A percentile compares a stretch with the other conserved stretches of the same genome.
phyloP scores from a whole-genome alignment of 2,888 invertebrate species.

The Sphaerophoria taeniata region DNA sequence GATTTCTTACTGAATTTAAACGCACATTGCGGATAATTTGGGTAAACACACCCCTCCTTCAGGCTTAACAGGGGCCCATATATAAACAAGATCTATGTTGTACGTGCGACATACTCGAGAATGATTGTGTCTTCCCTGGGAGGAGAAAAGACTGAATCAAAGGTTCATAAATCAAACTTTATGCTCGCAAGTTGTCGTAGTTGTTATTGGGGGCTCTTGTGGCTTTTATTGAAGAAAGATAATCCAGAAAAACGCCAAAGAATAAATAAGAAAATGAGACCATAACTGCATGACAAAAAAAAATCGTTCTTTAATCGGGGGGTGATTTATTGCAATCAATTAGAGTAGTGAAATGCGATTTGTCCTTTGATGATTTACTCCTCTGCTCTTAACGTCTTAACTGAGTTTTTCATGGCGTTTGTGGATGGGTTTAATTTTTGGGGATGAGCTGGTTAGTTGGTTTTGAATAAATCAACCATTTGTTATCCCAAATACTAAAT shows the following conservation, averaged over 20 bases:
- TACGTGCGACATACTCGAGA: constrained; percentile 37
- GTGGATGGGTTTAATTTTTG: not conserved
- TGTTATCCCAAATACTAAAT: too few relatives aligned
- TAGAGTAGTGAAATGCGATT: constrained; percentile 68
- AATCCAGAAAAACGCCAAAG: constrained; percentile 21
- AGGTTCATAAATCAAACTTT: constrained; percentile 62
- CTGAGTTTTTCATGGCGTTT: not conserved
- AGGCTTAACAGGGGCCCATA: not conserved
- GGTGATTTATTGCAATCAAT: constrained; percentile 70
- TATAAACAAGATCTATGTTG: not conserved
- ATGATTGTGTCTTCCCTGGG: not conserved
- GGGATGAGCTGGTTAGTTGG: too few relatives aligned
- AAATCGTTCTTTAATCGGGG: constrained; percentile 57
- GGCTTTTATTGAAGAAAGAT: constrained; percentile 26
- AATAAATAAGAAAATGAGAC: constrained; percentile 7
- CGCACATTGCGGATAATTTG: constrained; percentile 59
- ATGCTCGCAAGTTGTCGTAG: constrained; percentile 28
- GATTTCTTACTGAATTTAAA: constrained; percentile 66
- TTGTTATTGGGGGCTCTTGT: constrained; percentile 3
- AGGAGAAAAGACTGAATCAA: constrained; percentile 22
- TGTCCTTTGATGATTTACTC: constrained; percentile 67
- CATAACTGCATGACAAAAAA: constrained; percentile 4
- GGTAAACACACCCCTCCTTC: constrained; percentile 24
- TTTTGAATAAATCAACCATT: too few relatives aligned
- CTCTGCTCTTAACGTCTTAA: constrained; percentile 36